Base-by-base conservation (phyloP, 2,113 vertebrate species). In the Clupea harengus region DNA sequence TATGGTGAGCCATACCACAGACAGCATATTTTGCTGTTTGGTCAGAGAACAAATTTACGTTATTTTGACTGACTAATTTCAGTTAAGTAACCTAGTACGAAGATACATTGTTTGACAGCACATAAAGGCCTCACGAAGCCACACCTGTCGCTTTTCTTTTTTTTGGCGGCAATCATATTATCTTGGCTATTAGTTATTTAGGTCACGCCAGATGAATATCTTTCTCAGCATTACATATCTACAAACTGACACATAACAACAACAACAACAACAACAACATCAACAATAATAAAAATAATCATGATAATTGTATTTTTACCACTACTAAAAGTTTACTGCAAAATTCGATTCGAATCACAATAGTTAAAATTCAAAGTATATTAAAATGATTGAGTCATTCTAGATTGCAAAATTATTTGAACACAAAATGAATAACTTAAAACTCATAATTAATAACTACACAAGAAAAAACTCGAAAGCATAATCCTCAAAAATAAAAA, bases 251-350 rank as follows among this genome's bases (percentile, higher is more conserved):
- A 18, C 4, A 54, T 22, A 60, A 22, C 22, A 60, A 81, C 81
- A 89, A 83, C 45, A 87, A 84, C 1, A 60, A 22, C 22, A 60
- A 81, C 81, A 89, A 83, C 45, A 87, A 84, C 1, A 47, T 47
- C 9, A 47, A 49, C 13, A 49, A 49, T 49, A 54, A 54, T 54
- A 18, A 17, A 1, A 54, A 18, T 60, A 60, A 22, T 60, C 7
- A 82, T 81, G 88, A 84, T 52, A 87, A 85, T 86, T 46, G 67
- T 18, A 15, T 22, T 20, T 18, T 20, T 6, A 60, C 20, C 22
- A 39, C 39, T 39, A 39, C 39, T 39, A 39, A 39, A 39, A 2
- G 39, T 39, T 39, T 39, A 39, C 39, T 39, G 39, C 39, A 39
- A 22, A 22, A 60, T 60, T 60, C 54, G 54, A 22, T 60, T 7